Percentiles rank a stretch among this genome's conserved stretches.
phyloP scores from a whole-genome alignment of 2,113 vertebrate genomes.

The Otocyon megalotis region DNA sequence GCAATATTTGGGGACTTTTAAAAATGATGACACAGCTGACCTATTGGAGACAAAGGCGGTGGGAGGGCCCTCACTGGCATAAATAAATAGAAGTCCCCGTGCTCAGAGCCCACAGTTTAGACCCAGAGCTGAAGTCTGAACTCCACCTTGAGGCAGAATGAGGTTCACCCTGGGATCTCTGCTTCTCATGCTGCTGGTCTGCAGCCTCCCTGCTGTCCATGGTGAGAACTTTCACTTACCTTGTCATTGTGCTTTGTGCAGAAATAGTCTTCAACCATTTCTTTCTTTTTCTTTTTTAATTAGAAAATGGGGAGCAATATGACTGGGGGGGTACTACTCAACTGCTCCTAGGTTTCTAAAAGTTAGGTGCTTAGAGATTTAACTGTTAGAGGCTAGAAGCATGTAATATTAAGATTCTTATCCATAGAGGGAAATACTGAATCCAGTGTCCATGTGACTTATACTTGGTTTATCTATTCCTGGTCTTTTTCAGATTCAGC shows the following conservation, averaged over 20 bases:
- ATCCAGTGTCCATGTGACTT: not conserved
- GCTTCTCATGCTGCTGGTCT: slow-evolving; percentile 60
- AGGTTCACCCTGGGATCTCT: slow-evolving; percentile 3
- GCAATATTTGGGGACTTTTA: slow-evolving; percentile 77
- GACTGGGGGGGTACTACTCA: not conserved
- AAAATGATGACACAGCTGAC: slow-evolving; percentile 74
- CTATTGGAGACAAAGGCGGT: slow-evolving; percentile 63
- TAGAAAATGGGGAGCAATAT: slow-evolving; percentile 1
- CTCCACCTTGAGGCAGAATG: slow-evolving; percentile 78
- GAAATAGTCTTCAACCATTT: not conserved
- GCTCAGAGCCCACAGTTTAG: slow-evolving; percentile 20
- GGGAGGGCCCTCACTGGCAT: slow-evolving; percentile 71
- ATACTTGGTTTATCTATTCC: not conserved
- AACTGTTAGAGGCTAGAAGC: not conserved
- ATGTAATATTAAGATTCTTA: not conserved
- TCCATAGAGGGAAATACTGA: not conserved
- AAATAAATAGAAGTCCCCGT: slow-evolving; percentile 74
- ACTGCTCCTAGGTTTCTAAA: slow-evolving; percentile 44
- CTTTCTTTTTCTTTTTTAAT: not conserved
- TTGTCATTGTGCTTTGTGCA: slow-evolving; percentile 21
- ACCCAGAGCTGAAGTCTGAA: slow-evolving; percentile 57
- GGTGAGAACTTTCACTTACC: slow-evolving; percentile 67
- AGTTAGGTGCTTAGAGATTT: not conserved
- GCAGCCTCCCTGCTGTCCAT: slow-evolving; percentile 43
- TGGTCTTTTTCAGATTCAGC: not conserved